Evolutionary conservation across 1,140 invertebrate genomes (phyloP).

Genomic region (Phortica variegata): DNA sequence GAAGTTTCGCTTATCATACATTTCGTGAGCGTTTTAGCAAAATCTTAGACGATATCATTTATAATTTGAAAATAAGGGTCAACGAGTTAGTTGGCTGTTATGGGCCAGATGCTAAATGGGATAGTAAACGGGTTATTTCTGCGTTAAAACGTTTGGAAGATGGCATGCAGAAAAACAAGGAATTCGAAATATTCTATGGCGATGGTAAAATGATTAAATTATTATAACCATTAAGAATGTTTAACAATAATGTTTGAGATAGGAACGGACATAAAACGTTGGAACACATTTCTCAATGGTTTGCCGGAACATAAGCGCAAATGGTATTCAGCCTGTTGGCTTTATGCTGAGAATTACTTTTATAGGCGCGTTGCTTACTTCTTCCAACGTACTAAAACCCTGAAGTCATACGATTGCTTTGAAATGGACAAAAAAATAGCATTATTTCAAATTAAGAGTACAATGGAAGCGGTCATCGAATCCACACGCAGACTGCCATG

Average conservation of each 20-base stretch:
- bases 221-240: too few relatives aligned
- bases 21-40: conserved; percentile 82
- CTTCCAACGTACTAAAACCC: conserved; percentile 68
- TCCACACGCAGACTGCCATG: background rate
- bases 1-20: conserved; percentile 80
- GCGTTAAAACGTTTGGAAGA: conserved; percentile 62
- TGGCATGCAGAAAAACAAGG: conserved; percentile 74
- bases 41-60: conserved; percentile 83
- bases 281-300: conserved; percentile 58
- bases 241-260: too few relatives aligned
- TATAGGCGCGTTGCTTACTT: conserved; percentile 81
- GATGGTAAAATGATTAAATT: too few relatives aligned
- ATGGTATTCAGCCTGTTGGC: conserved; percentile 83
- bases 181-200: conserved; percentile 60
- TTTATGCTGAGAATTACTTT: conserved; percentile 91
- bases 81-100: conserved; percentile 65
- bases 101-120: conserved; percentile 56
- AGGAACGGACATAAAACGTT: conserved; percentile 55
- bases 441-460: conserved; percentile 60
- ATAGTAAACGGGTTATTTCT: conserved; percentile 38
- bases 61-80: conserved; percentile 73
- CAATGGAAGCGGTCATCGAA: conserved; percentile 61
- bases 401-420: conserved; percentile 78
- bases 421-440: conserved; percentile 68
- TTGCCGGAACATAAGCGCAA: conserved; percentile 46